These are phyloP conservation scores for Portunus trituberculatus DNA, from an alignment of 1,140 invertebrate genomes.

Conservation along the genomic window DNA sequence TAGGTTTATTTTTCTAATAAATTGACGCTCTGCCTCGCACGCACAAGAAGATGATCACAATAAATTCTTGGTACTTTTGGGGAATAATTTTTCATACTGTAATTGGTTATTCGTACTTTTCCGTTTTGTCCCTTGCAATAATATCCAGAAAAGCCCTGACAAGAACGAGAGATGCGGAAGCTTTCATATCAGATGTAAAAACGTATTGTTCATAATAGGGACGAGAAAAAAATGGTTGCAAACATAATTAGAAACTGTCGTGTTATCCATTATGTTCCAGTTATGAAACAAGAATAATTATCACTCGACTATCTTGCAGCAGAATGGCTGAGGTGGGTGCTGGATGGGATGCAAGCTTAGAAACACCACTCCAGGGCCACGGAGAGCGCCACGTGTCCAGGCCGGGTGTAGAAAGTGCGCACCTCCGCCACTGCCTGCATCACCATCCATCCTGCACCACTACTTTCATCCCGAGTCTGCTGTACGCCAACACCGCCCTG, in stretches of 20 bases:
- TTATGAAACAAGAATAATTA: background rate
- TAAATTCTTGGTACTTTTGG: no score
- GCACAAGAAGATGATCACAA: no score
- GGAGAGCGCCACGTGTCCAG: conserved; percentile 29
- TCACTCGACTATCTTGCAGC: conserved; percentile 14
- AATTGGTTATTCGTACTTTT: no score
- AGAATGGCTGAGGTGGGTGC: background rate
- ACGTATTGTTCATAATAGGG: no score
- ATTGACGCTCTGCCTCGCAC: no score
- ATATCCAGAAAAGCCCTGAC: no score
- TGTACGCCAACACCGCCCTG: conserved; percentile 64
- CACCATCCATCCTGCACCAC: background rate
- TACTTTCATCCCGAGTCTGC: conserved; percentile 47
- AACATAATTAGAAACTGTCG: background rate
- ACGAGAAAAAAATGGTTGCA: background rate
- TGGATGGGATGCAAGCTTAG: conserved; percentile 51
- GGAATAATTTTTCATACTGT: no score
- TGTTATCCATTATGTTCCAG: background rate
- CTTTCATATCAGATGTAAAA: no score
- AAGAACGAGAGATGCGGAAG: no score
- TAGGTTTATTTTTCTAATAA: no score
- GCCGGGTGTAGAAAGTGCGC: conserved; percentile 45
- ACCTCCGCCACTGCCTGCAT: conserved; percentile 62
- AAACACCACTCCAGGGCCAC: conserved; percentile 49
- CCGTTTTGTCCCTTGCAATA: no score